Percentiles rank a stretch among this genome's conserved stretches.
These are phyloP conservation scores for Dryomyza anilis DNA, from an alignment of 2,888 invertebrate species.

Conservation along the genomic window DNA sequence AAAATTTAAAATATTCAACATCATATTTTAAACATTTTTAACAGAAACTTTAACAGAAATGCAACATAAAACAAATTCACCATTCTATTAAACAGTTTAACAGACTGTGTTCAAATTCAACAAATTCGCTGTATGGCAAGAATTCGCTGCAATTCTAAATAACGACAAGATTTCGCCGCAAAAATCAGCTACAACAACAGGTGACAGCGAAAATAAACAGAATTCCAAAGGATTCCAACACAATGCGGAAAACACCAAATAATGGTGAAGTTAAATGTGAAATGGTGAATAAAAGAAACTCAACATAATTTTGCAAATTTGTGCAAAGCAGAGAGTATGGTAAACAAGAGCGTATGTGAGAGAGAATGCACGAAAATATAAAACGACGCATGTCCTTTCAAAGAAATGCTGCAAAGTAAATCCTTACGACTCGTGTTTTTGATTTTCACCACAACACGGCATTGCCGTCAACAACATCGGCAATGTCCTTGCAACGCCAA, in stretches of 20 bases:
- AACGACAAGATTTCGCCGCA: background rate
- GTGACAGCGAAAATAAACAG: conserved; percentile 9
- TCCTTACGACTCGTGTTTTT: too few relatives aligned
- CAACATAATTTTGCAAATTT: too few relatives aligned
- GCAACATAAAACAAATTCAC: background rate
- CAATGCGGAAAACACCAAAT: background rate
- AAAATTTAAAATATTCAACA: too few relatives aligned
- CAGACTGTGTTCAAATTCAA: background rate
- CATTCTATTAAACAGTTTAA: too few relatives aligned
- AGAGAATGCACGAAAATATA: background rate
- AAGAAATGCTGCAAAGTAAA: too few relatives aligned
- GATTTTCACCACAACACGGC: background rate
- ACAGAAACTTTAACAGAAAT: too few relatives aligned
- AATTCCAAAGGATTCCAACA: too few relatives aligned
- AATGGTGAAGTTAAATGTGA: background rate
- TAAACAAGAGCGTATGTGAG: too few relatives aligned
- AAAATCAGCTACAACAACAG: conserved; percentile 16
- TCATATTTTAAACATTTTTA: too few relatives aligned
- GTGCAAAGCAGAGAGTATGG: too few relatives aligned
- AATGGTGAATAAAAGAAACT: too few relatives aligned
- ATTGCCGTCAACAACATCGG: background rate
- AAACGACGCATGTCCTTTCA: too few relatives aligned
- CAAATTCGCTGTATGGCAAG: background rate
- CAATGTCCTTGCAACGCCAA: conserved; percentile 10
- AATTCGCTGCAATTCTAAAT: background rate